These are phyloP conservation scores for Peromyscus polionotus DNA, from an alignment of 2,113 vertebrate genomes.

Conservation along the genomic window DNA sequence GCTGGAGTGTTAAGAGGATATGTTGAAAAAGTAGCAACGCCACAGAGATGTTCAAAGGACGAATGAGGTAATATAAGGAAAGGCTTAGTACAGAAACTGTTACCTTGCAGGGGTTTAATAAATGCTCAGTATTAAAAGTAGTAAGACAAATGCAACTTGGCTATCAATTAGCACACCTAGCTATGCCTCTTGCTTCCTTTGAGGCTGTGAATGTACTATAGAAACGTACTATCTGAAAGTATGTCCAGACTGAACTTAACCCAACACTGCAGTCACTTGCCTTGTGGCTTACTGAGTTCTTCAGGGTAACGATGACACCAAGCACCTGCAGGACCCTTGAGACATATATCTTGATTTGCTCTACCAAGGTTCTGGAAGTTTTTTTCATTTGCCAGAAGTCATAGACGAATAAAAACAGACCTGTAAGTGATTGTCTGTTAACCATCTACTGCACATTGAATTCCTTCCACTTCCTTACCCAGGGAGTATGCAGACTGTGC, in stretches of 20 bases:
- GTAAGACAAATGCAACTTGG: background rate
- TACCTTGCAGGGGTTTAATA: background rate
- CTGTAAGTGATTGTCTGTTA: background rate
- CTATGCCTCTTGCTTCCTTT: background rate
- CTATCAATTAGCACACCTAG: background rate
- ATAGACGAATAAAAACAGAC: background rate
- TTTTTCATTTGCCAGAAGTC: background rate
- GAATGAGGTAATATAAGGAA: background rate
- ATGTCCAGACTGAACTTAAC: background rate
- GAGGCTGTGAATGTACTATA: background rate
- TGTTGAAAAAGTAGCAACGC: background rate
- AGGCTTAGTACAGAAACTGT: background rate
- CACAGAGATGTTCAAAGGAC: background rate
- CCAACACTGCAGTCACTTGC: background rate
- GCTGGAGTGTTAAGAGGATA: background rate
- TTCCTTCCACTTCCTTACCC: background rate
- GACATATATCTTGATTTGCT: background rate
- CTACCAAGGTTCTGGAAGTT: background rate
- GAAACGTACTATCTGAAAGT: background rate
- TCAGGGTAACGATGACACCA: background rate
- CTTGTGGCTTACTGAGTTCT: background rate
- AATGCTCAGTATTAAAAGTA: background rate
- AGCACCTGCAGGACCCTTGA: too few relatives aligned
- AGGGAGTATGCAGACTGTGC: accelerated
- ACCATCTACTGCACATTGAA: background rate